Conservation (phyloP, 2,888 invertebrate species). For the Lapara coniferarum region DNA sequence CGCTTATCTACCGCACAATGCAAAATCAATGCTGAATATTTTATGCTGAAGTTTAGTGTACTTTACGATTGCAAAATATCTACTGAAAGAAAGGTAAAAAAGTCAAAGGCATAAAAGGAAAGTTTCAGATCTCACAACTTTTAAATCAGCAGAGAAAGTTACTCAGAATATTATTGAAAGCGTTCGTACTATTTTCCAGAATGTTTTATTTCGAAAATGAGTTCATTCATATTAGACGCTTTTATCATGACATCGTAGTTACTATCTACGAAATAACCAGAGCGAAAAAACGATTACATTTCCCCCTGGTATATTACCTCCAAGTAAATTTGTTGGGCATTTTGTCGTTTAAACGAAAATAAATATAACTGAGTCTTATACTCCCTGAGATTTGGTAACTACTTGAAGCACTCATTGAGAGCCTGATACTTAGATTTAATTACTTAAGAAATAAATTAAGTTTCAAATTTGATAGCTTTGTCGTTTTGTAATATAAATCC, state of each 20-base stretch:
- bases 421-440: not conserved
- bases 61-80: not conserved
- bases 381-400: not conserved
- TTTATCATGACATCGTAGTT: not conserved
- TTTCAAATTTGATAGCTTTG: not conserved
- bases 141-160: not conserved
- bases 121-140: not conserved
- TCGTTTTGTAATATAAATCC: not conserved
- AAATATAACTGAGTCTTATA: not conserved
- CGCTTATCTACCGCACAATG: not conserved
- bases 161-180: not conserved
- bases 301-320: not conserved
- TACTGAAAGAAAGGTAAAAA: not conserved
- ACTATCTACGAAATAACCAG: not conserved
- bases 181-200: not conserved
- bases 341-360: not conserved
- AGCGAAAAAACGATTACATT: not conserved
- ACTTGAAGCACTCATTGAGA: not conserved
- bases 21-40: not conserved
- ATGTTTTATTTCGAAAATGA: not conserved
- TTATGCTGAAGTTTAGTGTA: not conserved
- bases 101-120: not conserved
- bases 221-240: not conserved
- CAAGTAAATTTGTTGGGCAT: too few species aligned
- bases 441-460: constrained; percentile 9